These are phyloP conservation scores for Gryllus longicercus DNA, from an alignment of 2,888 invertebrate genomes.

Conservation along the genomic window DNA sequence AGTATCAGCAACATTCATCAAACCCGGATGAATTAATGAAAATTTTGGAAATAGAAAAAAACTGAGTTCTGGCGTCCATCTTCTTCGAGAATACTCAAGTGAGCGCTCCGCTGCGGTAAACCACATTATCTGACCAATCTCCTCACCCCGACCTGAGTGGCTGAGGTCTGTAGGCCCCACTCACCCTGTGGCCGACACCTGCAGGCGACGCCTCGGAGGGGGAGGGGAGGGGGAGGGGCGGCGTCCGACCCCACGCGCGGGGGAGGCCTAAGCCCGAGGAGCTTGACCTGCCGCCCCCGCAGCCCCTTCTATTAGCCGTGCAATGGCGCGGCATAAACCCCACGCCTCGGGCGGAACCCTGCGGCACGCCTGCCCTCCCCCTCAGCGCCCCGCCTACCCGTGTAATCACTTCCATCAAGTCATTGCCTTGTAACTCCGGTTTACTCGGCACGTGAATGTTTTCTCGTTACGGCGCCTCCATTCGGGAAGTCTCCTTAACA, in stretches of 20 bases:
- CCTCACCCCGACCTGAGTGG: too few relatives aligned
- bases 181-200: neutral
- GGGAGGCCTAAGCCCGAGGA: neutral
- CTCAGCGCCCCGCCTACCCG: neutral
- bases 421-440: constrained; percentile 6
- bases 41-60: too few relatives aligned
- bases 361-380: neutral
- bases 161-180: neutral
- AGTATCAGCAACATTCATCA: too few relatives aligned
- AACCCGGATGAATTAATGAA: too few relatives aligned
- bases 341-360: neutral
- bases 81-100: too few relatives aligned
- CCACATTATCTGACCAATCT: too few relatives aligned
- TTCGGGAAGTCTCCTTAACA: neutral
- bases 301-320: constrained; percentile 1
- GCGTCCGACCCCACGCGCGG: neutral
- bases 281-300: neutral
- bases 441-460: neutral
- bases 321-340: constrained; percentile 7
- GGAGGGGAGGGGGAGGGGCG: neutral
- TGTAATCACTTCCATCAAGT: neutral
- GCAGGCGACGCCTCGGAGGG: neutral
- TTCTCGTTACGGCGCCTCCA: neutral
- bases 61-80: too few relatives aligned
- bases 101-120: too few relatives aligned